A percentile compares a stretch with the other conserved stretches of the same genome.
These are phyloP conservation scores for Meteorus cinctellus DNA, from an alignment of 2,888 invertebrate genomes.

Conservation along the genomic window DNA sequence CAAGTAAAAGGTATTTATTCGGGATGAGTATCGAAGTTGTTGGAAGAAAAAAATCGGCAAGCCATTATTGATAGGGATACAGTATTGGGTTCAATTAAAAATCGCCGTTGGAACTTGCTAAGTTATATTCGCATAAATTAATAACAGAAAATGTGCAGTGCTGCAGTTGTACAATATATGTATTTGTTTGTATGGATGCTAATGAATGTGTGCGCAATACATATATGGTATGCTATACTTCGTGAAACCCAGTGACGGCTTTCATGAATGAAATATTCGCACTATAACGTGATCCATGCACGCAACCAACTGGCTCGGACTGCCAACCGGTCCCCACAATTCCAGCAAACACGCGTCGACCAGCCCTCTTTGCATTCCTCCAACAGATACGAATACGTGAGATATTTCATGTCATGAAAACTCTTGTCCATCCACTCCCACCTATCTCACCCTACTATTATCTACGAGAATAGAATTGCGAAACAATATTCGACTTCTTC, in stretches of 20 bases:
- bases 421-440: too few relatives aligned
- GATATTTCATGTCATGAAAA: too few relatives aligned
- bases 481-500: too few relatives aligned
- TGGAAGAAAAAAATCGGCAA: constrained; percentile 48
- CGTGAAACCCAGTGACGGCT: constrained; percentile 62
- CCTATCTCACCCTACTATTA: too few relatives aligned
- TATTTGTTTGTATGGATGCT: constrained; percentile 48
- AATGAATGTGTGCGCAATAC: constrained; percentile 6
- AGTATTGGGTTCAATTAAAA: too few relatives aligned
- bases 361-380: not conserved
- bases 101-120: too few relatives aligned
- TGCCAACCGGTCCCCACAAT: constrained; percentile 50
- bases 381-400: not conserved
- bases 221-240: constrained; percentile 49
- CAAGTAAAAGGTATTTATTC: too few relatives aligned
- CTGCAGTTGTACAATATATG: constrained; percentile 56
- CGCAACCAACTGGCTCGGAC: constrained; percentile 60
- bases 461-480: too few relatives aligned
- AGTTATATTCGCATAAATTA: too few relatives aligned
- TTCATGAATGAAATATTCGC: constrained; percentile 73
- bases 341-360: constrained; percentile 27
- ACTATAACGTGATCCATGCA: constrained; percentile 68
- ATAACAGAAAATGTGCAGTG: constrained; percentile 55
- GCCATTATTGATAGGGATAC: too few relatives aligned
- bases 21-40: constrained; percentile 17